Base-by-base conservation (phyloP, 2,888 invertebrate genomes). In the Polydrusus pterygomalis region DNA sequence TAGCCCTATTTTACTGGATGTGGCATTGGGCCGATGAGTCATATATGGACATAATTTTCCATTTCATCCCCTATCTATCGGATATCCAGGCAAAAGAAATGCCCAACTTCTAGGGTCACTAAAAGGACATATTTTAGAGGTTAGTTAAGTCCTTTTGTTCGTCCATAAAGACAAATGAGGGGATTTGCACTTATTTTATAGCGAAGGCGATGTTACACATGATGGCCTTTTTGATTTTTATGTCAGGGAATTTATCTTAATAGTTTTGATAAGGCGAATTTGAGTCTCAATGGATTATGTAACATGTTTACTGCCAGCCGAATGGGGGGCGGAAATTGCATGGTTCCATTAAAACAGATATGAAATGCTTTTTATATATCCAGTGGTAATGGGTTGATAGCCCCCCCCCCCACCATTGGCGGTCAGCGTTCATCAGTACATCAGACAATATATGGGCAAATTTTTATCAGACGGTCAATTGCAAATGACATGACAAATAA, bases 151-250 rank as follows among this genome's bases (percentile, higher is more conserved):
- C 86, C 83, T 86, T n/a, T 86, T 85, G 85, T 77, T 82, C 84
- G 81, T 82, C 84, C 84, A 84, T 86, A 85, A 86, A 86, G 86
- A 86, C 85, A 86, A 87, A 87, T 86, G 86, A 87, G 85, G 84
- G 86, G 86, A 85, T 86, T 86, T 85, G 83, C 86, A 84, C 85
- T 85, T 84, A 84, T 85, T 85, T 84, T 84, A 84, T 83, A 81
- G 83, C 70, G n/a, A 82, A 84, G 84, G 84, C 83, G 85, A 81
- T 80, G 70, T 70, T 74, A 70, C 1, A 2, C 34, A 25, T 34
- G 34, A 49, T 43, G 63, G 65, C 58, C 73, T 60, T 64, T 77
- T 77, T 77, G 70, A 51, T 74, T 74, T 74, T 74, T 74, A 74
- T 74, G 54, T 17, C 49, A 38, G 13, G n/a, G 49, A 64, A 73